Percentiles rank a stretch among this genome's conserved stretches.
Evolutionary conservation across 2,888 invertebrate genomes (phyloP).

Genomic region (Troides oblongomaculatus): DNA sequence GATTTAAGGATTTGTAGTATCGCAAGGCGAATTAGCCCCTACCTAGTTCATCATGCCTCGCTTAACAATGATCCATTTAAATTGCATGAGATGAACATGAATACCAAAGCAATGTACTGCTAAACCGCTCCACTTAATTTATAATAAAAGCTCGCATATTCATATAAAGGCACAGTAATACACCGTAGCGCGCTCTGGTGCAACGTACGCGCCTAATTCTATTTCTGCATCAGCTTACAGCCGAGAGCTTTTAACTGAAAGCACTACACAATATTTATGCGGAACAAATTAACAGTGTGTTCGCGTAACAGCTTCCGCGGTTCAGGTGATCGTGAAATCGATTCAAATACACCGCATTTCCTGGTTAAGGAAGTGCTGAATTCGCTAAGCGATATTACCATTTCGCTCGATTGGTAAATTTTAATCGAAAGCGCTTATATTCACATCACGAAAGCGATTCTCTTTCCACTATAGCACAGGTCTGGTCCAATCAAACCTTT

Average conservation of each 20-base stretch:
- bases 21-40: conserved; percentile 20
- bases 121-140: conserved; percentile 60
- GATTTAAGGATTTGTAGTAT: background rate
- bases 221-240: conserved; percentile 40
- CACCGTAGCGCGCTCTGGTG: conserved; percentile 39
- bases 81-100: conserved; percentile 32
- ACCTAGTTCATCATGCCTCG: conserved; percentile 1
- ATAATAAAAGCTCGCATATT: conserved; percentile 71
- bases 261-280: conserved; percentile 36
- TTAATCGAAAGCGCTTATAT: conserved; percentile 52
- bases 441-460: conserved; percentile 51
- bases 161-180: conserved; percentile 53
- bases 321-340: background rate
- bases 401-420: conserved; percentile 33
- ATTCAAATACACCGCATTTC: background rate
- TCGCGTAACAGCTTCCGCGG: conserved; percentile 23
- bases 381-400: background rate
- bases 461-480: conserved; percentile 49
- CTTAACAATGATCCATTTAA: conserved; percentile 30
- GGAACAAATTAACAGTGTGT: conserved; percentile 25
- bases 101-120: conserved; percentile 35
- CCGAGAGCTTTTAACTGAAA: conserved; percentile 41
- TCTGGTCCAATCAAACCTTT: conserved; percentile 52
- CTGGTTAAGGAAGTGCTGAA: background rate
- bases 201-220: conserved; percentile 42